Evolutionary conservation across 2,797 vertebrate species (phyloP), one percentile per base, ranked within the genome.

Genomic region (Cyclopterus lumpus): DNA sequence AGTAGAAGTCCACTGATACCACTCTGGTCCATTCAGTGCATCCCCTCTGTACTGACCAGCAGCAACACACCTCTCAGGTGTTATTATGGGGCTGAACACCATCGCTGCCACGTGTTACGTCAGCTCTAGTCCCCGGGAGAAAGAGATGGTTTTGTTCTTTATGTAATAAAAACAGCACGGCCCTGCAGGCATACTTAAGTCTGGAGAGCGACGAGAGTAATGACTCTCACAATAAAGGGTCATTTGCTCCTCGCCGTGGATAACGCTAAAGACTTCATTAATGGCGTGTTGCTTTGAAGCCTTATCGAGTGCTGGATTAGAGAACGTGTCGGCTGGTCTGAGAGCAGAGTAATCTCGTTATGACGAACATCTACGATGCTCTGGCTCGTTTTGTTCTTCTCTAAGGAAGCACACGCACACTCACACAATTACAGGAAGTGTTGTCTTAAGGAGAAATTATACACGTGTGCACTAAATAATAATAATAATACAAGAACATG

Each of bases 261-360:
- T 78, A 75, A 88, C 8, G 75, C 74, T 79, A 61, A 61, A 74
- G 65, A 81, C 5, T 20, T 10, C 78, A 83, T 80, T 78, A 88
- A 78, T 84, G 77, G 59, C 57, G 9, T 40, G 81, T 53, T 67
- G 54, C 82, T 88, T 82, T 90, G 82, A 90, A 73, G 89, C 62
- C 62, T 82, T 75, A 83, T 86, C 76, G 44, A 71, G 78, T 3
- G 34, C 28, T 32, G 84, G 72, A 83, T 90, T 86, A 83, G 70
- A 71, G 75, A 53, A 64, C 1, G 22, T 3, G 30, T 58, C 72
- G 59, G 66, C 64, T 20, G 57, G 70, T 73, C 57, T 54, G 65
- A 78, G 68, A 40, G 65, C n/a, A 67, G 73, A 36, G 65, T 84
- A 81, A 90, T 86, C 81, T 76, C 72, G 40, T 86, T 84, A 80